Base-by-base conservation (phyloP, 2,113 vertebrate species). In the Pachycephala philippinensis region DNA sequence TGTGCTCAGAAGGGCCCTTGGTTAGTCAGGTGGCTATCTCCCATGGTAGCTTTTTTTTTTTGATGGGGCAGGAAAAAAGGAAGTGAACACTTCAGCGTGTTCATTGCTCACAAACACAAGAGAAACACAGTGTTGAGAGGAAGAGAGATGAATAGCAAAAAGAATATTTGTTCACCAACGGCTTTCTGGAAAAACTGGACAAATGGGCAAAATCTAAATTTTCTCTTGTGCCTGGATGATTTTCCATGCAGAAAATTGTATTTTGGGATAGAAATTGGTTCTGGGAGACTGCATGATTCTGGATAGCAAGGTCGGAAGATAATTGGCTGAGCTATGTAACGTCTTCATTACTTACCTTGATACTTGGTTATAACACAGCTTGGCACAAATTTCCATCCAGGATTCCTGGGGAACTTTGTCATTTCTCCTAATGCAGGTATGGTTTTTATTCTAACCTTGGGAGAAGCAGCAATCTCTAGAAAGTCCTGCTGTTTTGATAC, bases 11-110 rank as follows among this genome's bases (percentile, higher is more conserved):
- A 96, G 63, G 79, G 50, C 77, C 79, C 75, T 96, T 89, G 45
- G 84, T 65, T 95, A 91, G 65, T 94, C 91, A 95, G 88, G 76
- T 97, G 86, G 52, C 87, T 89, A 75, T 85, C 94, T 96, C 79
- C 75, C 87, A 12, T 59, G n/a, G 24, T 50, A 35, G 61, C 84
- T 86, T 61, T 89, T 75, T 94, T 18, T 47, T 65, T 68, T 31
- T 39, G 5, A 31, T 45, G 17, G 11, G 39, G 5, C 8, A 82
- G 44, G 7, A 84, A 47, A 11, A 14, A 39, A 70, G 78, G 24
- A 40, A 5, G 63, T 18, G 18, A 47, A 28, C 68, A 61, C 40
- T 93, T 65, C 7, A 40, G 11, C 17, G 39, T 40, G 20, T 84
- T 64, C 12, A 15, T 50, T 76, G 28, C 63, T 94, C 50, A 42